These are phyloP conservation scores for Maconellicoccus hirsutus DNA, from an alignment of 1,140 invertebrate genomes.

Conservation along the genomic window DNA sequence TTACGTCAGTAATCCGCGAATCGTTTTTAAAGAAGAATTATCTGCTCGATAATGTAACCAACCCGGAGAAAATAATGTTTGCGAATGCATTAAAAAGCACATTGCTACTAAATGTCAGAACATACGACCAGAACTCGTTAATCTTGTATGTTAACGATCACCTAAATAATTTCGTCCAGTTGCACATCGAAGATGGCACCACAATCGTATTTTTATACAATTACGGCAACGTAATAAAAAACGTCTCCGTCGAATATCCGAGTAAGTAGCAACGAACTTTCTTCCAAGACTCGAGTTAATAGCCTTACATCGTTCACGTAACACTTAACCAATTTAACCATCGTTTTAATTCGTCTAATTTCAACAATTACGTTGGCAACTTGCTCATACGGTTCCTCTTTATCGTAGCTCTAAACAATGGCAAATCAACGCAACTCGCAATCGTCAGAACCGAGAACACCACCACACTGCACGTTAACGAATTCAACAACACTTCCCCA, in stretches of 20 bases:
- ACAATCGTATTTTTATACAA: constrained; percentile 73
- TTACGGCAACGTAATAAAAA: constrained; percentile 61
- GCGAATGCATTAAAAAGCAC: constrained; percentile 51
- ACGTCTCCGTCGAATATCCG: constrained; percentile 59
- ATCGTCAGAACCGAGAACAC: constrained; percentile 56
- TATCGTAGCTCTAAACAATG: constrained; percentile 50
- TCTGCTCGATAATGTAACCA: constrained; percentile 45
- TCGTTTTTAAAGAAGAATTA: constrained; percentile 69
- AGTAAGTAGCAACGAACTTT: constrained; percentile 33
- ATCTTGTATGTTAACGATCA: constrained; percentile 86
- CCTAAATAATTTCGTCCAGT: constrained; percentile 83
- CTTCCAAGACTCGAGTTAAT: no score
- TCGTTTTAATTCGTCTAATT: no score
- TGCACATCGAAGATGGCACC: constrained; percentile 65
- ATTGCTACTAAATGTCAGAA: constrained; percentile 74
- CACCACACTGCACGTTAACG: constrained; percentile 73
- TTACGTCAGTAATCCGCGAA: constrained; percentile 72
- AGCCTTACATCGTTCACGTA: no score
- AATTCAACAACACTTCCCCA: constrained; percentile 55
- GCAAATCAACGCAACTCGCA: constrained; percentile 73
- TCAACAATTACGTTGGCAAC: no score
- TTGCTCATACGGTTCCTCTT: neutral
- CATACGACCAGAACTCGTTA: constrained; percentile 67
- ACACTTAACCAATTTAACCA: no score
- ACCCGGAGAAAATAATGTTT: constrained; percentile 48